These are phyloP conservation scores for Thyatira batis DNA, from an alignment of 2,888 invertebrate genomes.

Conservation along the genomic window DNA sequence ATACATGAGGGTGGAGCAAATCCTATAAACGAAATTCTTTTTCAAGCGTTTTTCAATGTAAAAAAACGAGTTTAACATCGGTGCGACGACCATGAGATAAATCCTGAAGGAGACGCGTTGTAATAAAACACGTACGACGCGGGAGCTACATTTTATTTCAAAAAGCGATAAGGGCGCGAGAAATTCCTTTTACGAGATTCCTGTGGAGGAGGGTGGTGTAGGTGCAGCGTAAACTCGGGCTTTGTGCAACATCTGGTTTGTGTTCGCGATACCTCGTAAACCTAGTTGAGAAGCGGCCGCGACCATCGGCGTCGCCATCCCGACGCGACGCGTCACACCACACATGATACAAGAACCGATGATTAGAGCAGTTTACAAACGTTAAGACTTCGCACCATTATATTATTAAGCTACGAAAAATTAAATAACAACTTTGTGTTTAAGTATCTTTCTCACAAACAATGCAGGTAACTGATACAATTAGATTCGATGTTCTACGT, in stretches of 20 bases:
- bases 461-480: background rate
- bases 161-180: constrained; percentile 80
- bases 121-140: constrained; percentile 80
- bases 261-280: constrained; percentile 31
- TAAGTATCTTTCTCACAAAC: too few relatives aligned
- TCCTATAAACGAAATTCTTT: constrained; percentile 59
- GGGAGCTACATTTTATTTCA: constrained; percentile 80
- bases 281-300: background rate
- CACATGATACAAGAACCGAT: background rate
- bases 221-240: constrained; percentile 48
- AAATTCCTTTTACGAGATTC: constrained; percentile 80
- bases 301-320: background rate
- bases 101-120: constrained; percentile 72
- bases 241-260: constrained; percentile 75
- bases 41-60: constrained; percentile 55
- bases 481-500: background rate
- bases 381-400: background rate
- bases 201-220: constrained; percentile 54
- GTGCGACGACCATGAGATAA: constrained; percentile 70
- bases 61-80: constrained; percentile 60
- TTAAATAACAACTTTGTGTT: too few relatives aligned
- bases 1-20: constrained; percentile 52
- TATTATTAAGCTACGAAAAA: too few relatives aligned
- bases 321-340: background rate
- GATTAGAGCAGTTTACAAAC: background rate